Percentiles rank a stretch among this genome's conserved stretches.
phyloP scores from a whole-genome alignment of 2,113 vertebrate genomes.

The Orientallactaga bullata region DNA sequence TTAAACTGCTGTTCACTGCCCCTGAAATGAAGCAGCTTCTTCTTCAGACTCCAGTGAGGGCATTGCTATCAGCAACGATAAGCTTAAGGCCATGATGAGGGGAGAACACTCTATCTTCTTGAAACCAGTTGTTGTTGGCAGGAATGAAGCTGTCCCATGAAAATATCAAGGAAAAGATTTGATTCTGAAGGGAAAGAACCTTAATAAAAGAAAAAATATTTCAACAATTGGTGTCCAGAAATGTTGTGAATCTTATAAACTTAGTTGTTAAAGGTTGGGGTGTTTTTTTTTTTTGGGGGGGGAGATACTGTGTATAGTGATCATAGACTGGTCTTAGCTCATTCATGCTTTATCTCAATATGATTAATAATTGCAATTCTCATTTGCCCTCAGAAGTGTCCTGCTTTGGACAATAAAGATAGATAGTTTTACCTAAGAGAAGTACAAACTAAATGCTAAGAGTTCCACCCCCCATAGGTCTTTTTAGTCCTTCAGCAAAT shows the following conservation, averaged over 20 bases:
- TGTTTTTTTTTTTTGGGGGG: too few species aligned
- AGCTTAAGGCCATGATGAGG: not conserved
- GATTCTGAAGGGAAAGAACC: not conserved
- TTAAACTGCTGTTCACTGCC: not conserved
- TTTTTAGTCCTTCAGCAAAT: not conserved
- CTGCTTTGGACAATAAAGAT: constrained; percentile 10
- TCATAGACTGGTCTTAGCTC: not conserved
- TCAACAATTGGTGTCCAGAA: not conserved
- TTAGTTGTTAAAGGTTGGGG: not conserved
- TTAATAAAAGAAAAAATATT: not conserved
- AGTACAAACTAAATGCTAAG: not conserved
- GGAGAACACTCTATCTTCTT: not conserved
- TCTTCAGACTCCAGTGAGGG: not conserved
- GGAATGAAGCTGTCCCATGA: not conserved
- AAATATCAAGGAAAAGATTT: constrained; percentile 9
- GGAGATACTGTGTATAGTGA: not conserved
- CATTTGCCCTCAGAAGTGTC: not conserved
- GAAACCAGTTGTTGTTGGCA: not conserved
- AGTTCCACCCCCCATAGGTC: too few species aligned
- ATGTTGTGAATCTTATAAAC: not conserved
- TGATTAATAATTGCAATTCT: not conserved
- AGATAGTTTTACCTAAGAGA: not conserved
- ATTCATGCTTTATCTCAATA: not conserved
- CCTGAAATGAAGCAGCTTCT: constrained; percentile 23
- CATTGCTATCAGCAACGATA: not conserved